Base-by-base conservation (phyloP, 2,113 vertebrate genomes). In the Emydura subglobosa region DNA sequence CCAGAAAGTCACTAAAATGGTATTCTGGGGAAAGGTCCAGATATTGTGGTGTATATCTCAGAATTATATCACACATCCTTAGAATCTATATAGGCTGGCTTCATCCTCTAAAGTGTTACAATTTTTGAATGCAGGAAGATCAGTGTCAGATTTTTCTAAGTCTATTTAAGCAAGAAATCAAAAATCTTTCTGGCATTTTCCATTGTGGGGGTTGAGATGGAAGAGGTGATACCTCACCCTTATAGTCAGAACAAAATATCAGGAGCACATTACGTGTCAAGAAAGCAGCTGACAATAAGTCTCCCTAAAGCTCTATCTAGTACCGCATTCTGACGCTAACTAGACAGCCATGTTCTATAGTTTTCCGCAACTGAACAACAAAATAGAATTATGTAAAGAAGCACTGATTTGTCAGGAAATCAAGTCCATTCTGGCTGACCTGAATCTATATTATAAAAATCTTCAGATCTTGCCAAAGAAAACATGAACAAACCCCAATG, bases 241-340 rank as follows among this genome's bases (percentile, higher is more conserved):
- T 92, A 89, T n/a, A 86, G 54, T 78, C 17, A 85, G 79, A 95
- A 79, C 74, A 92, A 85, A 93, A 85, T 82, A 87, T 4, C 42
- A 24, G 7, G 53, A 93, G 5, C 1, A 86, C 85, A 49, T 44
- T 29, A 24, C 65, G 88, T 1, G 9, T 92, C 82, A 95, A 79
- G 31, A 89, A 93, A 78, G 17, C 44, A 91, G 34, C 24, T 78
- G 53, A 90, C 29, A 79, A 31, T 87, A 72, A 49, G 22, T 47
- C 4, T 89, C 61, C 50, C 24, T 74, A 74, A 96, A 93, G 55
- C 44, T 89, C 84, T 10, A 93, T 27, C 42, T 81, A 87, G 7
- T 31, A 90, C 61, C 55, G 90, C 47, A 82, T 61, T 74, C 17
- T 59, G 50, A 91, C 2, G 3, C 5, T 87, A 94, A 92, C 76